Conservation (phyloP, 2,888 invertebrate genomes). For the Azorinus chamasolen region DNA sequence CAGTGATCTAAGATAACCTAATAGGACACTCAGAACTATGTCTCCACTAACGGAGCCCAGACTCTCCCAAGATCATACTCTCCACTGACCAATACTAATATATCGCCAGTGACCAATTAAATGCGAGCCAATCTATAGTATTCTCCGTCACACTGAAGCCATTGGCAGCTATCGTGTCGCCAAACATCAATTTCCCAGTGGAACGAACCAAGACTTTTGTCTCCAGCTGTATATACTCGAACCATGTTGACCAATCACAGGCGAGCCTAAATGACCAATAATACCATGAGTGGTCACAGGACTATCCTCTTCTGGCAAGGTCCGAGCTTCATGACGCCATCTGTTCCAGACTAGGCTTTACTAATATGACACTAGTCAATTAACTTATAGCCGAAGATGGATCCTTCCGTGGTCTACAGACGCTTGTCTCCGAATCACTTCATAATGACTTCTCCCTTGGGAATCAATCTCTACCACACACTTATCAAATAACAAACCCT, state of each 20-base stretch:
- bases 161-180: no score
- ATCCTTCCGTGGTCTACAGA: not conserved
- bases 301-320: no score
- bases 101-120: no score
- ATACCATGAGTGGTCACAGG: not conserved
- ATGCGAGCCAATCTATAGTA: no score
- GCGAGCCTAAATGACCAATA: not conserved
- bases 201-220: constrained; percentile 1
- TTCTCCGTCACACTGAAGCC: no score
- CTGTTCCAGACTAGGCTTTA: not conserved
- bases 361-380: constrained; percentile 6
- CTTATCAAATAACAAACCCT: no score
- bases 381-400: constrained; percentile 6
- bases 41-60: no score
- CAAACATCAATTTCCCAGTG: no score
- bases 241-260: constrained; percentile 8
- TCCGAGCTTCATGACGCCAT: not conserved
- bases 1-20: no score
- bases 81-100: no score
- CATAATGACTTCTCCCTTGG: constrained; percentile 2
- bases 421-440: constrained; percentile 6
- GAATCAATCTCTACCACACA: not conserved
- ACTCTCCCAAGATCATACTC: no score
- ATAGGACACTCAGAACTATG: no score
- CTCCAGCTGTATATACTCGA: not conserved